Percentiles rank a stretch among this genome's conserved stretches.
These are phyloP conservation scores for Callosobruchus maculatus DNA, from an alignment of 2,888 invertebrate genomes.

Conservation along the genomic window DNA sequence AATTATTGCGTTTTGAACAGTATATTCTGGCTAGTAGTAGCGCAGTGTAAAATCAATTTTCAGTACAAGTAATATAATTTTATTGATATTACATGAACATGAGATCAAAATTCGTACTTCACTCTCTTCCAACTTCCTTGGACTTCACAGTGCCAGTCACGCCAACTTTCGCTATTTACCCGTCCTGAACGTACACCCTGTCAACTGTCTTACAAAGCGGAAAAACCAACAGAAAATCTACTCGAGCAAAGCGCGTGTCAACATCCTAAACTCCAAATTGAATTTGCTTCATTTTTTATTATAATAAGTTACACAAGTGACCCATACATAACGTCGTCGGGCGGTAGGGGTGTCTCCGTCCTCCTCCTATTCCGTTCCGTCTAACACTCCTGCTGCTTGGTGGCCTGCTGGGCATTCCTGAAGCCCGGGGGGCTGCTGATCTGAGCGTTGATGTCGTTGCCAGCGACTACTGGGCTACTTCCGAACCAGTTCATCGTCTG, in stretches of 20 bases:
- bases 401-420: constrained; percentile 43
- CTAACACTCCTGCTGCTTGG: constrained; percentile 48
- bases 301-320: constrained; percentile 1
- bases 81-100: no score
- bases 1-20: no score
- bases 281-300: neutral
- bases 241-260: neutral
- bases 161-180: no score
- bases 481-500: constrained; percentile 44
- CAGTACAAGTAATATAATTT: no score
- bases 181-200: no score
- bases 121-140: no score
- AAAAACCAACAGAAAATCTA: no score
- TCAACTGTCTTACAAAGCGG: no score
- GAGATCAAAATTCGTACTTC: no score
- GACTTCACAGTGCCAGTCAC: no score
- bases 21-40: no score
- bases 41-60: no score
- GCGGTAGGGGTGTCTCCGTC: neutral
- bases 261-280: neutral
- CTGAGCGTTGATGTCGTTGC: constrained; percentile 41
- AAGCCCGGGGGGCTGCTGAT: constrained; percentile 49
- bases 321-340: constrained; percentile 3
- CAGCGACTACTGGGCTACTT: constrained; percentile 20
- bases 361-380: neutral